A percentile compares a stretch with the other conserved stretches of the same genome.
Evolutionary conservation across 2,888 invertebrate genomes (phyloP).

Genomic region (Aphodius granarius): DNA sequence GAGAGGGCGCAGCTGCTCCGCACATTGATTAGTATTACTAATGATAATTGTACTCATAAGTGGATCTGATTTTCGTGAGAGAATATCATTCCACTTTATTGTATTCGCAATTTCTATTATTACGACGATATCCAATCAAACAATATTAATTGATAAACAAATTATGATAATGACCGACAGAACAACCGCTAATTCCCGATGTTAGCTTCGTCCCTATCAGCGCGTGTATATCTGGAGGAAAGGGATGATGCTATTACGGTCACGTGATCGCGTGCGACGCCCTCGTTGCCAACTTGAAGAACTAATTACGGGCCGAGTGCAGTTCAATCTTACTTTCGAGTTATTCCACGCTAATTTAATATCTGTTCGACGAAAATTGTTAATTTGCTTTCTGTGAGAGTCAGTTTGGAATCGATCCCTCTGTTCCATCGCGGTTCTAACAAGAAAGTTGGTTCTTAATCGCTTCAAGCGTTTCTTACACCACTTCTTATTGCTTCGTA

Average conservation of each 20-base stretch:
- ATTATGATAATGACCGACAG: neutral
- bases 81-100: neutral
- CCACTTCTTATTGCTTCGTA: neutral
- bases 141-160: neutral
- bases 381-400: neutral
- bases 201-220: neutral
- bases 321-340: neutral
- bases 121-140: neutral
- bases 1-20: neutral
- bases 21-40: neutral
- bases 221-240: neutral
- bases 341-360: neutral
- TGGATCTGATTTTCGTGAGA: neutral
- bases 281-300: conserved; percentile 12
- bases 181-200: neutral
- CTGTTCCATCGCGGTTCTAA: neutral
- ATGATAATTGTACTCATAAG: neutral
- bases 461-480: neutral
- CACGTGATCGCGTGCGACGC: neutral
- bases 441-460: neutral
- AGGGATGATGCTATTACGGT: neutral
- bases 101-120: neutral
- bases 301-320: conserved; percentile 5
- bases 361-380: neutral
- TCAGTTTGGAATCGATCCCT: neutral